phyloP scores from a whole-genome alignment of 2,797 vertebrate genomes.

The Myripristis murdjan region DNA sequence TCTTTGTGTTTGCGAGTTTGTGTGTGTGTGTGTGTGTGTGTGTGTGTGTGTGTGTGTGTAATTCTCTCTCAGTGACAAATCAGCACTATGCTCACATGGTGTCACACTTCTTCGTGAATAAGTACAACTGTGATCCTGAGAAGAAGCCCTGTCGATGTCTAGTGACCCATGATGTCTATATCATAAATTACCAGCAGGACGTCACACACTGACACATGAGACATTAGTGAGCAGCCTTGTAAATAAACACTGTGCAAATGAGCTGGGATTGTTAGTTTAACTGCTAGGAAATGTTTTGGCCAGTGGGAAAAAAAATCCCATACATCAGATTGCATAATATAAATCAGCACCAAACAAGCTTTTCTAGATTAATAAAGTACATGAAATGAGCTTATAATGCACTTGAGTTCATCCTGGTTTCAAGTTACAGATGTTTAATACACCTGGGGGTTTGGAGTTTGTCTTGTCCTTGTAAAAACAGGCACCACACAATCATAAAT shows the following conservation, averaged over 20 bases:
- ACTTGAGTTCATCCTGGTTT: neutral
- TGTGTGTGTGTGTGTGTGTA: neutral
- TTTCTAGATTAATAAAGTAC: no score
- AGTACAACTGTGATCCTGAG: slow-evolving; percentile 29
- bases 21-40: neutral
- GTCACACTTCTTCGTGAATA: slow-evolving; percentile 30
- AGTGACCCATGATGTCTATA: neutral
- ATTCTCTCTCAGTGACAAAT: neutral
- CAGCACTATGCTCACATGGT: slow-evolving; percentile 35
- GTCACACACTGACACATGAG: slow-evolving; percentile 22
- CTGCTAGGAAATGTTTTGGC: no score
- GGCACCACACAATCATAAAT: no score
- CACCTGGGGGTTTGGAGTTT: no score
- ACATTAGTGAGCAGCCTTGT: slow-evolving; percentile 13
- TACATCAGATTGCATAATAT: neutral
- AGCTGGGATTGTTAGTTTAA: no score
- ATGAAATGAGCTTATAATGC: neutral
- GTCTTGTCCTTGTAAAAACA: no score
- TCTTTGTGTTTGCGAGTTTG: no score
- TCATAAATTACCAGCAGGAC: slow-evolving; percentile 13
- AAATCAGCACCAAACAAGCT: neutral
- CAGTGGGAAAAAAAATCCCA: neutral
- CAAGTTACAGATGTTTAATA: neutral
- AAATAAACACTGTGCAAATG: slow-evolving; percentile 18
- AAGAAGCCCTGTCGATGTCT: slow-evolving; percentile 21